These are phyloP conservation scores for Brachyptera putata DNA, from an alignment of 2,888 invertebrate species.

Conservation along the genomic window DNA sequence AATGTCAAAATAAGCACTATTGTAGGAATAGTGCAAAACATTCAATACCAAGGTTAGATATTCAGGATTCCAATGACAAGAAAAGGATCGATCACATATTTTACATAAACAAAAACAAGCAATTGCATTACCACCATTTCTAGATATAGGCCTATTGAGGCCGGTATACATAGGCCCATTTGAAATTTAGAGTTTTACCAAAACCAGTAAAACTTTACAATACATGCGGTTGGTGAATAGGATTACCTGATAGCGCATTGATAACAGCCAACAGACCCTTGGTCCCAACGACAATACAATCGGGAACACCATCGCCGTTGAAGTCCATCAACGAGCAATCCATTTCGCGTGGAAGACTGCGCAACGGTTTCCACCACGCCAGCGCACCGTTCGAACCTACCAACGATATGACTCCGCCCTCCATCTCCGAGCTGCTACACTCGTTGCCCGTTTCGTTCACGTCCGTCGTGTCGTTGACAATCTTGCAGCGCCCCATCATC, in stretches of 20 bases:
- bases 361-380: constrained; percentile 68
- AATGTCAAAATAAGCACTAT: no score
- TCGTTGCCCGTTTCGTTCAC: background rate
- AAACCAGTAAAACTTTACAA: no score
- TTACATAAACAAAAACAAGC: no score
- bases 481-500: constrained; percentile 60
- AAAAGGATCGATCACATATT: no score
- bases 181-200: no score
- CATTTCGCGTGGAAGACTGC: constrained; percentile 63
- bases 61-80: no score
- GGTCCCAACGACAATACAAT: constrained; percentile 70
- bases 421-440: constrained; percentile 41
- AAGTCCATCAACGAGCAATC: constrained; percentile 71
- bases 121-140: no score
- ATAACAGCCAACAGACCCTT: constrained; percentile 60
- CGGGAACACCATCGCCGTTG: constrained; percentile 64
- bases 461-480: constrained; percentile 34
- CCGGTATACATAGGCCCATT: no score
- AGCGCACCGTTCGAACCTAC: constrained; percentile 65
- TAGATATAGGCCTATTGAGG: no score
- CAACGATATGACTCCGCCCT: constrained; percentile 65
- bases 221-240: no score
- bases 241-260: constrained; percentile 58
- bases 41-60: no score
- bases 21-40: no score